Evolutionary conservation across 2,888 invertebrate species (phyloP), one percentile per base, ranked within the genome.

Genomic region (Mythimna lalbum): DNA sequence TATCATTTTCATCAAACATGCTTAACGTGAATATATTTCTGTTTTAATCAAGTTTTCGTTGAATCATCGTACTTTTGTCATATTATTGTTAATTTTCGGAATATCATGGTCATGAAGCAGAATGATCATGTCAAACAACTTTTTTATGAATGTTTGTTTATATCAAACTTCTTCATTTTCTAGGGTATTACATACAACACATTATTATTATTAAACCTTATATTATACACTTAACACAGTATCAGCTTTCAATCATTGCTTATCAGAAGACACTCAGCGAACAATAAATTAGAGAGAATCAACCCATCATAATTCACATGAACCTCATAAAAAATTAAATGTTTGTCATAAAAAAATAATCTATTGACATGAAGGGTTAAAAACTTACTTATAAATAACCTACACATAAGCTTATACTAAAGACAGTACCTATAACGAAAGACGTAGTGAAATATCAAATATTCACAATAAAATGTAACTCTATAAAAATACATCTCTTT

Each of bases 401-500:
- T 79, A 76, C 36, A 57, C 14, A 50, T 66, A 69, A 67, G 49
- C 63, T 82, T 84, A 74, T 43, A 23, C 31, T 69, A 63, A 62
- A 61, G 63, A 66, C 50, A 76, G 55, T 67, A 70, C 60, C 60
- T 19, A 65, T 61, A 85, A 85, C 76, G 62, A 85, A 89, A 86
- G 78, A 80, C 74, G 59, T 79, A 69, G 80, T 86, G 80, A 86
- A 78, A 87, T 87, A 83, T 87, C 73, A 80, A 78, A 84, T 85
- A 83, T 84, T 80, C 85, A 85, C 84, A 76, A 82, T 83, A 84
- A 87, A 79, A 81, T 78, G 76, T 82, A 84, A 85, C 81, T 87
- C 81, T 91, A 90, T 90, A 90, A 90, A 91, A 90, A 91, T 91
- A 91, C 88, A 76, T 85, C 69, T 89, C 77, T 89, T 83, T 83